A percentile compares a stretch with the other conserved stretches of the same genome.
These are phyloP conservation scores for Cephus rjabovi DNA, from an alignment of 2,888 invertebrate species.

Conservation along the genomic window DNA sequence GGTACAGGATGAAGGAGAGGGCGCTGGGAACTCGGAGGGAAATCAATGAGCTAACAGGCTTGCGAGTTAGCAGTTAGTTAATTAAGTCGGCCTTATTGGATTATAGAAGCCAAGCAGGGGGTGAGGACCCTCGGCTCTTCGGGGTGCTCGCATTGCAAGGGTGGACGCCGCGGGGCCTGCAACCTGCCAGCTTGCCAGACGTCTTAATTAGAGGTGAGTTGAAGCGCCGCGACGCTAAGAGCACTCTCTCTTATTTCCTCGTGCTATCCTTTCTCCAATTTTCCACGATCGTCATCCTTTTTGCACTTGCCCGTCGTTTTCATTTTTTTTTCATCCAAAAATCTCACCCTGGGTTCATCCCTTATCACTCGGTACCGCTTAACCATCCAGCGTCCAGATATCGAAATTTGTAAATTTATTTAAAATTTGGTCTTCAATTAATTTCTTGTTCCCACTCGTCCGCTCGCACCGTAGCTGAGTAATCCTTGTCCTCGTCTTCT, in stretches of 20 bases:
- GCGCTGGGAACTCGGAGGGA: constrained; percentile 35
- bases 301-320: too few relatives aligned
- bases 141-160: constrained; percentile 52
- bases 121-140: constrained; percentile 29
- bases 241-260: constrained; percentile 24
- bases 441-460: too few relatives aligned
- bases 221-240: constrained; percentile 43
- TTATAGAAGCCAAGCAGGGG: constrained; percentile 59
- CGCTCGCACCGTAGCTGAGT: constrained; percentile 25
- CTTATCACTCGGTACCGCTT: too few relatives aligned
- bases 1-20: constrained; percentile 11
- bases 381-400: too few relatives aligned
- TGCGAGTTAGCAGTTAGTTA: constrained; percentile 64
- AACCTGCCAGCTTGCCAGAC: constrained; percentile 56
- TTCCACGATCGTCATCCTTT: background rate
- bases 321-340: too few relatives aligned
- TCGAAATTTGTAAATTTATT: too few relatives aligned
- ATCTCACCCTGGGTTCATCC: too few relatives aligned
- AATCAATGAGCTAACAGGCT: constrained; percentile 66
- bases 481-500: constrained; percentile 35
- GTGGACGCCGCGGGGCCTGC: constrained; percentile 56
- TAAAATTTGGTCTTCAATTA: too few relatives aligned
- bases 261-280: background rate
- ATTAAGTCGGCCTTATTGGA: constrained; percentile 66
- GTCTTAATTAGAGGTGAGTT: constrained; percentile 65